These are phyloP conservation scores for Solenopsis fugax DNA, from an alignment of 1,140 invertebrate species.

Conservation along the genomic window DNA sequence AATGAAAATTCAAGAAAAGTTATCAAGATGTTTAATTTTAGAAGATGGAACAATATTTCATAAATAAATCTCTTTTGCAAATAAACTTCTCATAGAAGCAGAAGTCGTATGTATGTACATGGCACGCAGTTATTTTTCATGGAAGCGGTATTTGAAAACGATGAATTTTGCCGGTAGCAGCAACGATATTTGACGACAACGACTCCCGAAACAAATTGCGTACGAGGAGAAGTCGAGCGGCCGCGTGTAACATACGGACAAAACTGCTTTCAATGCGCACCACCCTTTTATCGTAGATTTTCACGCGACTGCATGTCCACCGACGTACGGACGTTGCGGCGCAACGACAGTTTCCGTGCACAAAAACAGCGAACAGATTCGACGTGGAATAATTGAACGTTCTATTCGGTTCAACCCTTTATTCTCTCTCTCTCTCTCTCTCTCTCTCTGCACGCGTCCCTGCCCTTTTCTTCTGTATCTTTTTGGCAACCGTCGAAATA, in stretches of 20 bases:
- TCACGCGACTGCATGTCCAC: constrained; percentile 37
- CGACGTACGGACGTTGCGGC: constrained; percentile 12
- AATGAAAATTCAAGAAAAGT: neutral
- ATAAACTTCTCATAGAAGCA: neutral
- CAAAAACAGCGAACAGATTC: constrained; percentile 59
- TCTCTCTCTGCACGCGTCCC: neutral
- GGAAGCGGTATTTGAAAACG: neutral
- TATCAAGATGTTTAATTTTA: neutral
- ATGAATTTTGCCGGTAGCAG: constrained; percentile 23
- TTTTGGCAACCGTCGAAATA: constrained; percentile 31
- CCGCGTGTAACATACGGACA: constrained; percentile 35
- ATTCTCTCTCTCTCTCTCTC: neutral
- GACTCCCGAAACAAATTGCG: constrained; percentile 37
- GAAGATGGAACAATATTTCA: neutral
- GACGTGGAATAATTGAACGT: constrained; percentile 65
- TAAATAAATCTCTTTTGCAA: neutral
- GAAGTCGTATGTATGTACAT: neutral
- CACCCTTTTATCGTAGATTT: constrained; percentile 63
- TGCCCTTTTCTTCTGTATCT: constrained; percentile 1
- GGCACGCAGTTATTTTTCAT: neutral
- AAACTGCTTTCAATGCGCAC: constrained; percentile 46
- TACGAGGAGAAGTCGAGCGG: constrained; percentile 32
- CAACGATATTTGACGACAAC: constrained; percentile 46
- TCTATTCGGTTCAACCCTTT: constrained; percentile 33
- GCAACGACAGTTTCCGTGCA: constrained; percentile 38